A percentile compares a stretch with the other conserved stretches of the same genome.
Evolutionary conservation across 2,797 vertebrate genomes (phyloP).

Genomic region (Agapornis canus): DNA sequence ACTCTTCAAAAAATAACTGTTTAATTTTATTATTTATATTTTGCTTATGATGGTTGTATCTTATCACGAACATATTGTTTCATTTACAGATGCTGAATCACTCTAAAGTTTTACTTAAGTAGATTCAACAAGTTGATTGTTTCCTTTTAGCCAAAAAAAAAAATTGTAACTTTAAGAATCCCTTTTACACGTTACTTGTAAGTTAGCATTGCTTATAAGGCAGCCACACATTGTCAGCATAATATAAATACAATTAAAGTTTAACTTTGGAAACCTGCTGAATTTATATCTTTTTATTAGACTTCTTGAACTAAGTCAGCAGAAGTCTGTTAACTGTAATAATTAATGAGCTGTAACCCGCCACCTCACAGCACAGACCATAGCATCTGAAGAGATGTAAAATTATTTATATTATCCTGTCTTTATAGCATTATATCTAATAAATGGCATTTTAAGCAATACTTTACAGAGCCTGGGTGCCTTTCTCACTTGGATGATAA

Average conservation of each 20-base stretch:
- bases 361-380: background rate
- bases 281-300: background rate
- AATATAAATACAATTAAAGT: background rate
- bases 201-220: background rate
- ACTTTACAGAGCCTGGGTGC: background rate
- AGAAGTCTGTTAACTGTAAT: background rate
- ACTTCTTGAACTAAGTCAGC: background rate
- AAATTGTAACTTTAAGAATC: background rate
- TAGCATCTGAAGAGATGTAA: background rate
- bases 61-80: background rate
- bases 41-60: background rate
- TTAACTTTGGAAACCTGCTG: background rate
- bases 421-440: background rate
- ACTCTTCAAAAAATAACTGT: background rate
- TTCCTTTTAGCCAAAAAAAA: background rate
- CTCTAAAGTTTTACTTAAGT: background rate
- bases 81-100: background rate
- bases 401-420: background rate
- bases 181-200: accelerated
- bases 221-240: background rate
- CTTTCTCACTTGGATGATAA: background rate
- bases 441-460: background rate
- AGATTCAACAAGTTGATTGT: background rate
- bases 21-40: background rate
- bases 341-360: conserved; percentile 21